Base-by-base conservation (phyloP, 2,888 invertebrate genomes). In the Leptinotarsa haldemani region DNA sequence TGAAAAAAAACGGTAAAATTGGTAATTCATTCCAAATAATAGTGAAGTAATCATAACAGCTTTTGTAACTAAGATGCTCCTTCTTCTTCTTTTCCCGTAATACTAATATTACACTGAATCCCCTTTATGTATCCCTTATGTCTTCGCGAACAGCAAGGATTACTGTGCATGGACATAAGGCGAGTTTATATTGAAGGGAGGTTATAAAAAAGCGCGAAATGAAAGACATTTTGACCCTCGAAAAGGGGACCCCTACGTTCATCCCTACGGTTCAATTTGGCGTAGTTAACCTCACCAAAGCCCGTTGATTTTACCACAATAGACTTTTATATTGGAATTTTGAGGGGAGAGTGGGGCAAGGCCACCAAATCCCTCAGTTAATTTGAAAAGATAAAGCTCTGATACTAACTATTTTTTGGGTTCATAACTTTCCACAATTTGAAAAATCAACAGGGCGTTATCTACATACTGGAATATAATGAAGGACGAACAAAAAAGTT, bases 201-300 rank as follows among this genome's bases (percentile, higher is more conserved):
- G 81, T 78, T 82, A 83, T 85, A 85, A 85, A 85, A 85, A 85
- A 84, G 82, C 83, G 84, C 84, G 85, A 84, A 84, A 82, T 83
- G 84, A 84, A 85, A 85, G 84, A 85, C 84, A 83, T 85, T 84
- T 82, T 83, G 84, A 84, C 85, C 85, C 85, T 83, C 79, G 78
- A 77, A 30, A 76, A 78, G 80, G 80, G 80, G 77, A 71, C 67
- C 64, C 73, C 80, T 79, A 80, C 81, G 81, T 81, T 81, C 82
- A 78, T 80, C 84, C 84, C 83, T 82, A 78, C 78, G 79, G 82
- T 83, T 84, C 84, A 84, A 84, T 85, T 85, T 84, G 82, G 80
- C 81, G 82, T 80, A 83, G 85, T 85, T 85, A 85, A 85, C 84
- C 83, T 84, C 76, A 66, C 76, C 75, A 76, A 75, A 74, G 69